Evolutionary conservation across 2,797 vertebrate genomes (phyloP), one percentile per base, ranked within the genome.

Genomic region (Sebastes dallii): DNA sequence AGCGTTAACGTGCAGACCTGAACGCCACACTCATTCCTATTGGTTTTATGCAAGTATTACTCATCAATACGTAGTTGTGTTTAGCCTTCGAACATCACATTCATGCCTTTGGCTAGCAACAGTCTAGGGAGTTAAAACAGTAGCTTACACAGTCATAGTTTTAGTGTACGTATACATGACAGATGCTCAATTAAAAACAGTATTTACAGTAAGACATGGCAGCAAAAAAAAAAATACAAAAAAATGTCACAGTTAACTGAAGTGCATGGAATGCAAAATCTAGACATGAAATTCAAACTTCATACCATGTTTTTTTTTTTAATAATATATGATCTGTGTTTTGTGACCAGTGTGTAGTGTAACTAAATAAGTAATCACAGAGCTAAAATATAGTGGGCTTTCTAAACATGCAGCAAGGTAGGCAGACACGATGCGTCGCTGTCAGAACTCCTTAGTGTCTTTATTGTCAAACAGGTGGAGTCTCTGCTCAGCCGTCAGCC

Each of bases 361-460:
- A 89, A 91, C 94, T 94, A 94, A 93, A 94, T 93, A 93, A 91
- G 91, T 93, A 70, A 88, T 87, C 92, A 94, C 92, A 93, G 87
- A 94, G 93, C 92, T 96, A 95, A 95, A 95, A 96, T 94, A 94
- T 90, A 91, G 91, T 91, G 94, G 88, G 77, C 85, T 36, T 86
- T 94, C 90, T 91, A 91, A 93, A 88, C 95, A 95, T 96, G 94
- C 95, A 94, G 93, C 93, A 80, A 77, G 76, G 82, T 79, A 54
- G 77, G 88, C 4, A 8, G 87, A 80, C 46, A 7, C 22, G 79
- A 87, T 3, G 54, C 14, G 30, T 84, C 80, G 32, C 77, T 72
- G 85, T 96, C 95, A 97, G 93, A 97, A 97, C 92, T 97, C 95
- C 94, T 97, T 96, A 0, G 95, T 89, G 93, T 96, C 96, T 92